Conservation (phyloP, 2,113 vertebrate species). For the Rattus rattus region DNA sequence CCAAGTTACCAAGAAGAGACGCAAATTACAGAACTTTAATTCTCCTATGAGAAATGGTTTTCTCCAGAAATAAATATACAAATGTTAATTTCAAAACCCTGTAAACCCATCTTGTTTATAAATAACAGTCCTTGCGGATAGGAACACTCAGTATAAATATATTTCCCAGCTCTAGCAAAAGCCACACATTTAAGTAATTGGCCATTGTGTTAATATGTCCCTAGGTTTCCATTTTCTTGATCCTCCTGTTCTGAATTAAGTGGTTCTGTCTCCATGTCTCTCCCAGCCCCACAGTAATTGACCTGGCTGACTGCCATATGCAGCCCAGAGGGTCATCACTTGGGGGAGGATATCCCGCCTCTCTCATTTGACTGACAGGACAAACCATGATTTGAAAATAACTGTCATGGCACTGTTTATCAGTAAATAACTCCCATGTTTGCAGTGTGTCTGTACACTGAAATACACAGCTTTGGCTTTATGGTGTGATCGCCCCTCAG, state of each 20-base stretch:
- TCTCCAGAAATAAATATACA: conserved; percentile 23
- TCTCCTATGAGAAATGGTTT: conserved; percentile 51
- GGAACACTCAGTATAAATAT: conserved; percentile 65
- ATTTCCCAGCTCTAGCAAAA: conserved; percentile 57
- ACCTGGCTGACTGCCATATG: conserved; percentile 83
- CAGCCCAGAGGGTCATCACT: conserved; percentile 79
- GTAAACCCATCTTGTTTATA: conserved; percentile 52
- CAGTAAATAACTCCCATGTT: conserved; percentile 86
- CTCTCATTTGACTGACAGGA: conserved; percentile 86
- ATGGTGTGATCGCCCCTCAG: conserved; percentile 59
- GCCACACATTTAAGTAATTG: conserved; percentile 83
- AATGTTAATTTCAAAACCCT: conserved; percentile 51
- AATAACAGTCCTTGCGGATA: background rate
- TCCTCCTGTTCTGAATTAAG: conserved; percentile 85
- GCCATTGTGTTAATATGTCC: conserved; percentile 83
- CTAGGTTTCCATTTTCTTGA: conserved; percentile 83
- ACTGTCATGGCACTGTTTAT: conserved; percentile 84
- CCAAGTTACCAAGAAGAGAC: conserved; percentile 23
- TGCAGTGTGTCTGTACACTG: conserved; percentile 77
- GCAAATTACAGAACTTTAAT: conserved; percentile 37
- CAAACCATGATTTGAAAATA: conserved; percentile 81
- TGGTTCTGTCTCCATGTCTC: conserved; percentile 87
- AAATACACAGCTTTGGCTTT: conserved; percentile 81
- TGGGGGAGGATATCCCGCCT: conserved; percentile 82
- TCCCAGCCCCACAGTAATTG: conserved; percentile 84